A percentile compares a stretch with the other conserved stretches of the same genome.
Conservation (phyloP, 2,888 invertebrate species). For the Podotricha telesiphe region DNA sequence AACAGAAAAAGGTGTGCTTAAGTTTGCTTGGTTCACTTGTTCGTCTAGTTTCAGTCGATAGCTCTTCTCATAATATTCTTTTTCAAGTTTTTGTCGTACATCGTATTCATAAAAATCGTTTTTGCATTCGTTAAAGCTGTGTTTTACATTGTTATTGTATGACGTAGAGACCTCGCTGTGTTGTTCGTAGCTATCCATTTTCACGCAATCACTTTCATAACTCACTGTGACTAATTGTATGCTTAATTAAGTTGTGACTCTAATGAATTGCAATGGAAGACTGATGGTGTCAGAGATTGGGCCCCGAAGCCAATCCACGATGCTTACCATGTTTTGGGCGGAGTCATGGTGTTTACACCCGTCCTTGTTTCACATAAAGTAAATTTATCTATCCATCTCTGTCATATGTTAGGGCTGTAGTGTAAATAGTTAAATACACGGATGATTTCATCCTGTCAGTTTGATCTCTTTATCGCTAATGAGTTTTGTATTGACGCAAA, state of each 20-base stretch:
- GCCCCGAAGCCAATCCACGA: conserved; percentile 70
- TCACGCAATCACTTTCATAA: conserved; percentile 51
- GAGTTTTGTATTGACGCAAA: conserved; percentile 44
- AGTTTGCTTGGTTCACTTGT: conserved; percentile 50
- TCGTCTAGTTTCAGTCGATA: conserved; percentile 65
- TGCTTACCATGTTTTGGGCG: conserved; percentile 63
- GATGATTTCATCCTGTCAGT: conserved; percentile 72
- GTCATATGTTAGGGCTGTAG: conserved; percentile 55
- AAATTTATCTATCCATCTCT: conserved; percentile 48
- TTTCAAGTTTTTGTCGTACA: conserved; percentile 55
- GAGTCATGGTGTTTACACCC: conserved; percentile 53
- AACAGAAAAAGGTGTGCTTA: conserved; percentile 73
- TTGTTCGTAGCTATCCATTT: conserved; percentile 73
- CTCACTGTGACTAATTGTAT: conserved; percentile 36
- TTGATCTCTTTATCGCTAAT: conserved; percentile 51
- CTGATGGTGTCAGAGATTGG: conserved; percentile 72
- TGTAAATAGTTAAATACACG: conserved; percentile 66
- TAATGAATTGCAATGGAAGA: conserved; percentile 69
- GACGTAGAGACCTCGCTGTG: conserved; percentile 71
- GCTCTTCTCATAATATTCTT: conserved; percentile 52
- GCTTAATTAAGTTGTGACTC: conserved; percentile 66
- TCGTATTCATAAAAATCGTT: conserved; percentile 62
- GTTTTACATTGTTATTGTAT: conserved; percentile 64
- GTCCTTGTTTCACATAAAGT: conserved; percentile 50
- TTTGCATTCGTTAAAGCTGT: conserved; percentile 66